Conservation (phyloP, 2,113 vertebrate genomes). For the Gambusia affinis region DNA sequence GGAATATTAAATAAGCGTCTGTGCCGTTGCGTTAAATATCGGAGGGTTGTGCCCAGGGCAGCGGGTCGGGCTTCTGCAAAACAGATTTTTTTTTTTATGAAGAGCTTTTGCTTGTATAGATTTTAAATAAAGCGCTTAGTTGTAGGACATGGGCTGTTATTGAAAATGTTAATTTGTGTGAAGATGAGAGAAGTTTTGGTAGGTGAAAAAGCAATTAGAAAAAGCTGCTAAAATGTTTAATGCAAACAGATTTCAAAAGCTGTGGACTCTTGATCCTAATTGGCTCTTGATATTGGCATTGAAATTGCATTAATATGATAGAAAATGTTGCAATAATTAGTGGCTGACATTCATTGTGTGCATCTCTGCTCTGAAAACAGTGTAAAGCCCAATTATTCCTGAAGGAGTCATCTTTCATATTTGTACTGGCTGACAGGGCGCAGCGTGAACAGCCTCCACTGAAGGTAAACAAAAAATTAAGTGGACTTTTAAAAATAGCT, state of each 20-base stretch:
- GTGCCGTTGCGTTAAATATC: slow-evolving; percentile 27
- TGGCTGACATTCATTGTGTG: not conserved
- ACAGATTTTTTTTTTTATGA: slow-evolving; percentile 48
- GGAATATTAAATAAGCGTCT: slow-evolving; percentile 62
- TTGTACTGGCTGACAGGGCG: slow-evolving; percentile 1
- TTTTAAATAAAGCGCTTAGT: slow-evolving; percentile 45
- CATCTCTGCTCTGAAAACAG: not conserved
- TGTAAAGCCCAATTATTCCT: slow-evolving; percentile 4
- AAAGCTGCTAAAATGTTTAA: slow-evolving; percentile 21
- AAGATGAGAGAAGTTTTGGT: slow-evolving; percentile 21
- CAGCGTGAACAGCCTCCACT: slow-evolving; percentile 19
- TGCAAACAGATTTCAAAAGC: not conserved
- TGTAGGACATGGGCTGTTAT: slow-evolving; percentile 45
- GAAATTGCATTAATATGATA: not conserved
- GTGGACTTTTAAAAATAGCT: slow-evolving; percentile 6
- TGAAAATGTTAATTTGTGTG: slow-evolving; percentile 20
- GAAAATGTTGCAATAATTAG: slow-evolving; percentile 1
- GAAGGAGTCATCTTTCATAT: slow-evolving; percentile 9
- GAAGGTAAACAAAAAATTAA: slow-evolving; percentile 23
- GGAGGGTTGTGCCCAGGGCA: slow-evolving; percentile 42
- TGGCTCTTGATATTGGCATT: not conserved
- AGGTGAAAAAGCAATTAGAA: slow-evolving; percentile 12
- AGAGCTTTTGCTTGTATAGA: slow-evolving; percentile 31
- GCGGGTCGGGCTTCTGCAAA: slow-evolving; percentile 38
- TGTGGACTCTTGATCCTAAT: not conserved